A percentile compares a stretch with the other conserved stretches of the same genome.
These are phyloP conservation scores for Phataginus tricuspis DNA, from an alignment of 2,797 vertebrate species.

Conservation along the genomic window DNA sequence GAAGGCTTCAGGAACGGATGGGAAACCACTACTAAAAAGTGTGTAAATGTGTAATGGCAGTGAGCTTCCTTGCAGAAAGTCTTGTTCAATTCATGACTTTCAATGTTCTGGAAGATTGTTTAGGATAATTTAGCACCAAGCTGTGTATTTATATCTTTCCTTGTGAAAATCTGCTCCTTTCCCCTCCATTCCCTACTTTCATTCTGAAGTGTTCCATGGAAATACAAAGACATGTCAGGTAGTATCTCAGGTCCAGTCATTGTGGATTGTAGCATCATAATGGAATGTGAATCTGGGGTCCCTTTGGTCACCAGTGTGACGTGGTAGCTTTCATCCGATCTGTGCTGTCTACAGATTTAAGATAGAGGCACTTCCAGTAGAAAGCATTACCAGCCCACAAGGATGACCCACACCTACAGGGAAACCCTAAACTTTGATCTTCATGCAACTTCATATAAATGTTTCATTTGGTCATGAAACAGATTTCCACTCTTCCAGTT, in stretches of 20 bases:
- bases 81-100: neutral
- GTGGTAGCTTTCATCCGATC: too few species aligned
- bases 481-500: neutral
- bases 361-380: neutral
- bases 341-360: neutral
- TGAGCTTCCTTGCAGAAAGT: neutral
- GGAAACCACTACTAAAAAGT: neutral
- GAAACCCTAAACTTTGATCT: neutral
- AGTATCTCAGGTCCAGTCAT: neutral
- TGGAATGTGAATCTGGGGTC: too few species aligned
- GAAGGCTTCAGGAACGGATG: neutral
- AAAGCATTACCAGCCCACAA: neutral
- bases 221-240: neutral
- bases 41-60: neutral
- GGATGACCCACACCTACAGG: rapidly evolving
- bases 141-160: neutral
- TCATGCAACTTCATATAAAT: neutral
- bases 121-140: neutral
- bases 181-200: neutral
- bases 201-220: neutral
- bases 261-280: too few species aligned
- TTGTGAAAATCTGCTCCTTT: neutral
- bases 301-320: neutral
- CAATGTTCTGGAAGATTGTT: neutral
- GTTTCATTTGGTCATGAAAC: neutral